phyloP scores from a whole-genome alignment of 2,113 vertebrate genomes.

The Hemichromis elongatus region DNA sequence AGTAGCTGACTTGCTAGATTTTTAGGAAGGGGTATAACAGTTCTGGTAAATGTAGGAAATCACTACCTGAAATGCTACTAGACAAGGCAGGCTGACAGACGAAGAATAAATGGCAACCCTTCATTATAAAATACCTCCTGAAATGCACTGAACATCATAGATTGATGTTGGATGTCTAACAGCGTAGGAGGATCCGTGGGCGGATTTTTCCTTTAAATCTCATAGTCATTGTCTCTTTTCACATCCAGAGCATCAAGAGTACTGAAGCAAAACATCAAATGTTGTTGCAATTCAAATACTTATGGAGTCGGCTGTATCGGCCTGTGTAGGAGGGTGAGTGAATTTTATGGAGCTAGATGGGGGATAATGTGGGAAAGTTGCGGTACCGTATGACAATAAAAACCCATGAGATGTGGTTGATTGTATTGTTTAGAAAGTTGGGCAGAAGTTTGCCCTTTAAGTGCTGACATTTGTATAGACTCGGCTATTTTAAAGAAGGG shows the following conservation, averaged over 20 bases:
- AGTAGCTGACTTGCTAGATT: not conserved
- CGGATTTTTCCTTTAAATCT: slow-evolving; percentile 39
- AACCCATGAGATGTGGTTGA: slow-evolving; percentile 42
- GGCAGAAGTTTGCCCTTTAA: not conserved
- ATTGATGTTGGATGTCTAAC: slow-evolving; percentile 48
- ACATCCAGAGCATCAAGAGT: slow-evolving; percentile 36
- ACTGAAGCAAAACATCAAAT: slow-evolving; percentile 51
- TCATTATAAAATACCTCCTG: slow-evolving; percentile 46
- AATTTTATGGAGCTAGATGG: slow-evolving; percentile 45
- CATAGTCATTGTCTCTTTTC: slow-evolving; percentile 39
- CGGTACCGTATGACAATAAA: slow-evolving; percentile 33
- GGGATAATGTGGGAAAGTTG: slow-evolving; percentile 36
- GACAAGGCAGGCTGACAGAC: slow-evolving; percentile 6
- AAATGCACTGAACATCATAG: slow-evolving; percentile 31
- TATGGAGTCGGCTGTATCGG: not conserved
- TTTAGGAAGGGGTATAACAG: not conserved
- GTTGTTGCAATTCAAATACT: slow-evolving; percentile 50
- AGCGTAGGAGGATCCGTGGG: slow-evolving; percentile 49
- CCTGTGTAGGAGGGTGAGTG: slow-evolving; percentile 45
- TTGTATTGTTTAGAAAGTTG: slow-evolving; percentile 42
- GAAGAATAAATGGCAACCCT: slow-evolving; percentile 20
- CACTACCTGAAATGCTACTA: not conserved
- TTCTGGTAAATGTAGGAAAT: slow-evolving; percentile 9
- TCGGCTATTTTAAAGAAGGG: not conserved
- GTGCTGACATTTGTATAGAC: not conserved